Evolutionary conservation across 64 coral and sea anemone species (phyloP).

Genomic region (Exaiptasia diaphana): DNA sequence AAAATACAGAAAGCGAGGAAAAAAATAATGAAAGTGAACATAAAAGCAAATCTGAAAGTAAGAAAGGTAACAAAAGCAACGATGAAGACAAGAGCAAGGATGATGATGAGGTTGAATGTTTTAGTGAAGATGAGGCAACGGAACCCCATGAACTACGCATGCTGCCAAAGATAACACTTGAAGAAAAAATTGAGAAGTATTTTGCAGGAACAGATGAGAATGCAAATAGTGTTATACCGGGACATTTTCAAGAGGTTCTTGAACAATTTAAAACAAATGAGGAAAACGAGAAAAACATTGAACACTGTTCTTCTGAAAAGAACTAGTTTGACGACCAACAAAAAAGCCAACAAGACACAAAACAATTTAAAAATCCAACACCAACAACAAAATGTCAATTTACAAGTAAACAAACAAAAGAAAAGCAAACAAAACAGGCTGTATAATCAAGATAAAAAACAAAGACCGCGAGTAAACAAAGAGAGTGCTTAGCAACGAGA

Average conservation of each 20-base stretch:
- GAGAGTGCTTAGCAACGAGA: too few relatives aligned
- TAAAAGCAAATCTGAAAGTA: not conserved
- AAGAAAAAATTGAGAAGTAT: slow-evolving; percentile 29
- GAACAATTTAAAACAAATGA: too few relatives aligned
- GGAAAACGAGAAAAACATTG: too few relatives aligned
- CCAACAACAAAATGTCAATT: too few relatives aligned
- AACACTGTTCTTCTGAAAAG: too few relatives aligned
- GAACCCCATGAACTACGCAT: not conserved
- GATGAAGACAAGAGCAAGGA: not conserved
- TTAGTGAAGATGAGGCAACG: not conserved
- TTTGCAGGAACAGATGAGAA: not conserved
- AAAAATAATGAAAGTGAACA: not conserved
- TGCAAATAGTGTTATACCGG: not conserved
- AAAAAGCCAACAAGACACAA: too few relatives aligned
- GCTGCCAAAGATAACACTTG: slow-evolving; percentile 6
- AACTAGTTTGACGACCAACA: too few relatives aligned
- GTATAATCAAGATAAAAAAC: too few relatives aligned
- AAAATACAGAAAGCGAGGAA: not conserved
- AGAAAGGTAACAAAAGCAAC: not conserved
- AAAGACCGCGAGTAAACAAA: too few relatives aligned
- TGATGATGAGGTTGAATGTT: not conserved
- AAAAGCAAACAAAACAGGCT: too few relatives aligned
- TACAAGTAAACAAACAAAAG: too few relatives aligned
- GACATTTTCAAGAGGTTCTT: not conserved
- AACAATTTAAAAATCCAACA: too few relatives aligned